Evolutionary conservation across 2,113 vertebrate species (phyloP).

Genomic region (Sakesphorus luctuosus): DNA sequence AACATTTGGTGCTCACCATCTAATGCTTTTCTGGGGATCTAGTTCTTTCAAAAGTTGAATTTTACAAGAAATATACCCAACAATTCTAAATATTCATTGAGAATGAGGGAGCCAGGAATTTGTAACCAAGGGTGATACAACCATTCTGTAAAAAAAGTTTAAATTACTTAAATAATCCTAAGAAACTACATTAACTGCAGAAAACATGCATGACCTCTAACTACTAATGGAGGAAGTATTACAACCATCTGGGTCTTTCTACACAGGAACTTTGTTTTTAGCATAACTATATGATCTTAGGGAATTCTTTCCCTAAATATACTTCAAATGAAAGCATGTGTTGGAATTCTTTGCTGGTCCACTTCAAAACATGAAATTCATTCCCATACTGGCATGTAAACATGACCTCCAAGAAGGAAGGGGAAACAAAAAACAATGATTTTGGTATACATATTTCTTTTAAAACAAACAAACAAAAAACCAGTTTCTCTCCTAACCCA

Average conservation of each 20-base stretch:
- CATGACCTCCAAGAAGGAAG: slow-evolving; percentile 56
- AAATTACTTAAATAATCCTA: background rate
- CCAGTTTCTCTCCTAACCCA: background rate
- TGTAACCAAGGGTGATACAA: background rate
- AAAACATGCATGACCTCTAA: background rate
- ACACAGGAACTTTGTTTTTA: slow-evolving; percentile 2
- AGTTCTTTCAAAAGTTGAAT: background rate
- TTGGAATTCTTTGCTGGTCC: slow-evolving; percentile 65
- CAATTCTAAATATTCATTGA: background rate
- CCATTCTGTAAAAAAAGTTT: background rate
- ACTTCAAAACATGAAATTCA: slow-evolving; percentile 69
- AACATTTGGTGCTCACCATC: background rate
- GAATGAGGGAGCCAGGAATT: background rate
- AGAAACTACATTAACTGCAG: background rate
- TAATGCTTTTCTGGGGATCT: background rate
- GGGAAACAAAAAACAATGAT: background rate
- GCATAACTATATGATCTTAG: background rate
- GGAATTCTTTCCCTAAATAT: slow-evolving; percentile 63
- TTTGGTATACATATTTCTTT: background rate
- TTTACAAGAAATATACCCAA: background rate
- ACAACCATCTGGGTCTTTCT: background rate
- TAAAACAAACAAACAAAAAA: background rate
- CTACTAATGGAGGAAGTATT: background rate
- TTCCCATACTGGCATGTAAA: slow-evolving; percentile 69
- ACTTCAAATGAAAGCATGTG: slow-evolving; percentile 63